Conservation (phyloP, 2,113 vertebrate species). For the Pimephales promelas region DNA sequence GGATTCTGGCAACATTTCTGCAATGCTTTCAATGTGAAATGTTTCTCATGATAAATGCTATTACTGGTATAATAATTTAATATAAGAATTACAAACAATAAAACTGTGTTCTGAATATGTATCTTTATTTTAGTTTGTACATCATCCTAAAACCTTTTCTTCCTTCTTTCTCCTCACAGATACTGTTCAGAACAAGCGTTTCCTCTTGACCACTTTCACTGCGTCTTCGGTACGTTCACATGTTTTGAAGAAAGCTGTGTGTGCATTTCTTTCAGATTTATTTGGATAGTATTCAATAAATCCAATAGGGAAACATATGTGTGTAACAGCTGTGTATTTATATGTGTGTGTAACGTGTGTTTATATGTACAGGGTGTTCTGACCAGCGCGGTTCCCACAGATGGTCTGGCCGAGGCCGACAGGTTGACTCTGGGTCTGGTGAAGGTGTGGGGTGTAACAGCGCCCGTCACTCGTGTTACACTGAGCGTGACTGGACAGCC, state of each 20-base stretch:
- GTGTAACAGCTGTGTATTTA: background rate
- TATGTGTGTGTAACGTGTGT: background rate
- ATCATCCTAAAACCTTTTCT: no score
- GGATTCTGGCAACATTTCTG: no score
- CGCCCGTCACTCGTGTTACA: conserved; percentile 52
- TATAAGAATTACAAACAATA: no score
- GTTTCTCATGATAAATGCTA: no score
- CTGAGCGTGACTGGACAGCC: rapidly evolving
- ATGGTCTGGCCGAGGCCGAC: conserved; percentile 38
- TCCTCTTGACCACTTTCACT: conserved; percentile 70
- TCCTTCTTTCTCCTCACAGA: conserved; percentile 66
- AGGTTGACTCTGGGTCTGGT: conserved; percentile 73
- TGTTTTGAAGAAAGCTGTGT: background rate
- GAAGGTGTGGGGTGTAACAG: conserved; percentile 78
- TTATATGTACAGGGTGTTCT: background rate
- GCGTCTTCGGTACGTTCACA: conserved; percentile 68
- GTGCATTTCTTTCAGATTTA: background rate
- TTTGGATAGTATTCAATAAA: background rate
- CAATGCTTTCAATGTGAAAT: no score
- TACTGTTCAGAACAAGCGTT: conserved; percentile 63
- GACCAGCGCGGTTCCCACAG: background rate
- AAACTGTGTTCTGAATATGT: no score
- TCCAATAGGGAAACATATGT: background rate
- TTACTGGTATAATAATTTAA: no score
- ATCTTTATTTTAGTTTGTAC: no score